Conservation (phyloP, 2,797 vertebrate species). For the Hephaestus fuliginosus region DNA sequence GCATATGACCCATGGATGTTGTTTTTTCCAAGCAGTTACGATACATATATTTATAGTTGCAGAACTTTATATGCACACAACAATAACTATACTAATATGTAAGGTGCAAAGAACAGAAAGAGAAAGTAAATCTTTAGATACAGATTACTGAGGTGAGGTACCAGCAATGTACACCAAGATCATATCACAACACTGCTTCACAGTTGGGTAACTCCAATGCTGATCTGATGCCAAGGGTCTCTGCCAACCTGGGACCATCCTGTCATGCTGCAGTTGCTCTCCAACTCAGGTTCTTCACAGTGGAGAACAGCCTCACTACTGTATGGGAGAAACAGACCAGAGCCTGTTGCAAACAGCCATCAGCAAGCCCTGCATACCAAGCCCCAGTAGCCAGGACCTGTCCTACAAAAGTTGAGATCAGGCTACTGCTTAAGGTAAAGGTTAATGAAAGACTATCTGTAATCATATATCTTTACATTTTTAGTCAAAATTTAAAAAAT, state of each 20-base stretch:
- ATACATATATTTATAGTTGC: slow-evolving; percentile 4
- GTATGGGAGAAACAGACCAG: slow-evolving; percentile 58
- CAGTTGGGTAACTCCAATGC: slow-evolving; percentile 36
- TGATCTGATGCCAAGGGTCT: slow-evolving; percentile 51
- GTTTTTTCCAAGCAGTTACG: slow-evolving; percentile 1
- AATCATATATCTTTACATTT: background rate
- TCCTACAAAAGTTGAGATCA: slow-evolving; percentile 15
- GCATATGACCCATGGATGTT: slow-evolving; percentile 19
- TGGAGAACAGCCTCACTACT: slow-evolving; percentile 62
- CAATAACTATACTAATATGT: background rate
- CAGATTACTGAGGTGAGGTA: slow-evolving; percentile 27
- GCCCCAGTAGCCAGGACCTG: background rate
- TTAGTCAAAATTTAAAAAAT: background rate
- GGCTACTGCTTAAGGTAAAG: slow-evolving; percentile 24
- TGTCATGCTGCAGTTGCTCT: slow-evolving; percentile 61
- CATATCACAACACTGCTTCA: slow-evolving; percentile 41
- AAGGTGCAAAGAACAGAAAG: slow-evolving; percentile 12
- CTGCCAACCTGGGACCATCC: slow-evolving; percentile 59
- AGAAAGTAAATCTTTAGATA: slow-evolving; percentile 25
- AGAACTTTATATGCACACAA: background rate
- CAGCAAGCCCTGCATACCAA: slow-evolving; percentile 29
- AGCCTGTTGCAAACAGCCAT: slow-evolving; percentile 40
- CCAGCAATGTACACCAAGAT: slow-evolving; percentile 51
- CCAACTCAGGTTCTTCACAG: slow-evolving; percentile 53
- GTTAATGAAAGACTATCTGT: background rate